Base-by-base conservation (phyloP, 2,888 invertebrate genomes). In the Drosophila melanosoma region DNA sequence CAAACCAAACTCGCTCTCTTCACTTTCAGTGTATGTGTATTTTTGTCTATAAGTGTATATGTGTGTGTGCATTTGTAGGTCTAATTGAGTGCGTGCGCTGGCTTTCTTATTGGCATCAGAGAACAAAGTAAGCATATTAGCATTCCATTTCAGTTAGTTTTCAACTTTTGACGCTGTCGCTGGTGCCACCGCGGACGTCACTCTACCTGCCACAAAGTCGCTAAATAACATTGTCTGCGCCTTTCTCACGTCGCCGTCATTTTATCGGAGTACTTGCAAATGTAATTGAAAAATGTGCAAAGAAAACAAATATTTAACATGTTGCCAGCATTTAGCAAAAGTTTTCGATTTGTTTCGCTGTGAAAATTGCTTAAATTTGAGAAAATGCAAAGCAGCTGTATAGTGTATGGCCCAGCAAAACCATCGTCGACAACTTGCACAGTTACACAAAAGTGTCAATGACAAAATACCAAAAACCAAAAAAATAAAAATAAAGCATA, bases 61-160 rank as follows among this genome's bases (percentile, higher is more conserved):
- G n/a, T 32, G 54, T 54, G 45, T 36, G 42, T 36, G 32, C 52
- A 29, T 29, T 29, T 29, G 29, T 29, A 29, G 6, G 49, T 38
- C 11, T 53, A 53, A 58, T 70, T 77, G 79, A 74, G 57, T 83
- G 87, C 87, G 87, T 88, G 87, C 89, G 87, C 80, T 89, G 80
- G 79, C 78, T 85, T 89, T 85, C 85, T 87, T 85, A 85, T 85
- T 85, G 85, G 89, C 82, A 80, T 76, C 69, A 73, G 83, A 81
- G 82, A 83, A 87, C 23, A 45, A 89, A 81, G 81, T 83, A 72
- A 84, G 87, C 83, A 82, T 79, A 83, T 84, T 82, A 85, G 85
- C 85, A 87, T 85, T 87, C 86, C 82, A 83, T 70, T 87, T 87
- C 84, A 87, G 87, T 87, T 85, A 85, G 85, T 87, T 87, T 89